Percentiles rank a stretch among this genome's conserved stretches.
Conservation (phyloP, 2,113 vertebrate species). For the Eretmochelys imbricata region DNA sequence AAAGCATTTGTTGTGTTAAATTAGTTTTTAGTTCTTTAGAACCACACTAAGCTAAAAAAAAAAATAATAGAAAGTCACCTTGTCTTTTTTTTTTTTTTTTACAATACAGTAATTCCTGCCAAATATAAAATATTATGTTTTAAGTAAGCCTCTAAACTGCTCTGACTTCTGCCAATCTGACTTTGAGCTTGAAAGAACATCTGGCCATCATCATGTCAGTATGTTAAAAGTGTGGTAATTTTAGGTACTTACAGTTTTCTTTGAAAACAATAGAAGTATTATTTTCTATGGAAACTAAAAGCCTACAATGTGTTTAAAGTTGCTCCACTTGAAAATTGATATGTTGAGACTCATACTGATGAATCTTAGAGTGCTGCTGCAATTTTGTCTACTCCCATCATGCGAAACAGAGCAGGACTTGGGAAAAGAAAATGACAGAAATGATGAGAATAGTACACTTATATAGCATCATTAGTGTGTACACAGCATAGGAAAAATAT, state of each 20-base stretch:
- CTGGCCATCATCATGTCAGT: constrained; percentile 78
- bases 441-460: background rate
- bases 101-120: constrained; percentile 71
- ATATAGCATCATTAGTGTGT: background rate
- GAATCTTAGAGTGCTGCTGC: constrained; percentile 37
- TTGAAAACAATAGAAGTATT: constrained; percentile 66
- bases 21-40: constrained; percentile 75
- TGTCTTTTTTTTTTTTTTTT: constrained; percentile 60
- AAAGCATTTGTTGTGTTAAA: constrained; percentile 75
- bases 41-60: constrained; percentile 67
- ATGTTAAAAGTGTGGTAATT: constrained; percentile 76
- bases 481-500: background rate
- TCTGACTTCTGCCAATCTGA: constrained; percentile 77
- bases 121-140: constrained; percentile 73
- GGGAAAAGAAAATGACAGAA: constrained; percentile 46
- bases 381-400: constrained; percentile 60
- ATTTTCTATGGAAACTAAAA: constrained; percentile 75
- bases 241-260: constrained; percentile 74
- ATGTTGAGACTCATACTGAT: constrained; percentile 63
- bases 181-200: constrained; percentile 73
- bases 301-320: constrained; percentile 68
- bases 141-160: constrained; percentile 57
- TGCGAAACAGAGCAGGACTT: constrained; percentile 29
- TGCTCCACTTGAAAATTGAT: constrained; percentile 68
- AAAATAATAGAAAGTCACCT: constrained; percentile 74